Base-by-base conservation (phyloP, 2,797 vertebrate species). In the Pangasius krempfi region DNA sequence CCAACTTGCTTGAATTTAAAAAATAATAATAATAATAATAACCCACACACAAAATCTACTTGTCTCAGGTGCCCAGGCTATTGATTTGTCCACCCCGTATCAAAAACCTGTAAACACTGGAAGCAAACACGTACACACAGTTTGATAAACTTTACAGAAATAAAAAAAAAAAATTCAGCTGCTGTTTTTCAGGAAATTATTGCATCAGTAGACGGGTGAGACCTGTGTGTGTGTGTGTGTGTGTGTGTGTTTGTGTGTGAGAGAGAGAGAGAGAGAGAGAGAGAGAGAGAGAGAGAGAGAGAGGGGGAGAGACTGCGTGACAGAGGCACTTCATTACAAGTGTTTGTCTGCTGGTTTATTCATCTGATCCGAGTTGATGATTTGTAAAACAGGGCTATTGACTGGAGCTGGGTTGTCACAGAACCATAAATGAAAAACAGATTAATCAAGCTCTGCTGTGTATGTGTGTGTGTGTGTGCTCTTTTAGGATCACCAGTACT, bases 311-410 rank as follows among this genome's bases (percentile, higher is more conserved):
- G 58, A 16, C 25, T 79, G 73, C 22, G 14, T 22, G 16, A 37
- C 14, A 27, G 47, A 50, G 80, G 70, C 54, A 66, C 50, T 72
- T 82, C 81, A 0, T 62, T 82, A 72, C 54, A 79, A 68, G 72
- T 72, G 81, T 82, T 88, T 84, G 54, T 58, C 79, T 81, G 79
- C 72, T 87, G 64, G 80, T 87, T 87, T 82, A 82, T 66, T 76
- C 85, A 66, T 82, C 54, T 68, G n/a, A 64, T 87, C 73, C 30
- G 82, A 85, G 25, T 22, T 86, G 82, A 88, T 86, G 72, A 88
- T 40, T 75, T 84, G 54, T 52, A 81, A 84, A 88, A 33, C n/a
- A 54, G 44, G 4, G 58, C 37, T 27, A 40, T 54, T 62, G 30
- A 27, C 47, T n/a, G 20, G 88, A 85, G 52, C 72, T 30, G 52